Conservation (phyloP, 2,888 invertebrate genomes). For the Julus scandinavius region DNA sequence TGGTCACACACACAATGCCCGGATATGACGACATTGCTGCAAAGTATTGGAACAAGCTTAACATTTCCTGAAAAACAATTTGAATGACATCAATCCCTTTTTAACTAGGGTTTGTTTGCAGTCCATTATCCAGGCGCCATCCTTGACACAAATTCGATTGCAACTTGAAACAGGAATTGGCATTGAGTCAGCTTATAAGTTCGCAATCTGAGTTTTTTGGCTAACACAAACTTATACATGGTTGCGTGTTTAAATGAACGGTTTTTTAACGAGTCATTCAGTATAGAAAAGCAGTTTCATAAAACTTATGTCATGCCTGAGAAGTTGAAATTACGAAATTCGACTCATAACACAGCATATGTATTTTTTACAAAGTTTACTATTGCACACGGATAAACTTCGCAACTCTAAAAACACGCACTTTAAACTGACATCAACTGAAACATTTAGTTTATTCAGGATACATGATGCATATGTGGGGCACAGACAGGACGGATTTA, state of each 20-base stretch:
- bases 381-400: not conserved
- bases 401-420: not conserved
- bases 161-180: slow-evolving; percentile 13
- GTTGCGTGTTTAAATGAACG: not conserved
- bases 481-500: not conserved
- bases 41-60: not conserved
- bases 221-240: not conserved
- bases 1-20: slow-evolving; percentile 12
- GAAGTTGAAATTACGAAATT: not conserved
- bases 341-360: not conserved
- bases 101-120: slow-evolving; percentile 7
- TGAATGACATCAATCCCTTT: slow-evolving; percentile 10
- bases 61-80: slow-evolving; percentile 28
- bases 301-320: slow-evolving; percentile 6
- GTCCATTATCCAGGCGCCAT: not conserved
- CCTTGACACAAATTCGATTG: slow-evolving; percentile 41
- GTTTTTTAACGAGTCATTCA: slow-evolving; percentile 1
- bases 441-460: not conserved
- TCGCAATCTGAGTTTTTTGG: not conserved
- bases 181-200: slow-evolving; percentile 20
- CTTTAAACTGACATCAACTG: not conserved
- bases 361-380: not conserved
- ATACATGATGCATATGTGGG: not conserved
- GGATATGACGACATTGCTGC: not conserved
- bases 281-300: not conserved